A percentile compares a stretch with the other conserved stretches of the same genome.
Conservation (phyloP, 2,888 invertebrate genomes). For the Glyphotaelius pellucidus region DNA sequence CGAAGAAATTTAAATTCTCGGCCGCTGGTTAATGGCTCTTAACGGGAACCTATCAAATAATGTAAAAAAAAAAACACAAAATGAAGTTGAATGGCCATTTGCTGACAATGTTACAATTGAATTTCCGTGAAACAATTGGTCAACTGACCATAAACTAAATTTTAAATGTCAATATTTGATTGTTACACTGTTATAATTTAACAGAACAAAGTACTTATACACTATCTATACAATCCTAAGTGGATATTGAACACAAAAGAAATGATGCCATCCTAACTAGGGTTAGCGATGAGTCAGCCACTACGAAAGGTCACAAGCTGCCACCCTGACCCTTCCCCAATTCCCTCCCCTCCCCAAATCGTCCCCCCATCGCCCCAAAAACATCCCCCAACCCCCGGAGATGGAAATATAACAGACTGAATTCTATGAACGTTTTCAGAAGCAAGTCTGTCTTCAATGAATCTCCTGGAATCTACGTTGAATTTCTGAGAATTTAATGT, state of each 20-base stretch:
- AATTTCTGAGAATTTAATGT: not conserved
- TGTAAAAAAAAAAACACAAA: no score
- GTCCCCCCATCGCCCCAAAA: not conserved
- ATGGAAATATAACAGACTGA: not conserved
- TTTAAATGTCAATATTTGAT: not conserved
- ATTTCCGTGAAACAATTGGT: no score
- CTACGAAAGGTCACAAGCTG: not conserved
- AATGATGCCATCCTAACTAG: not conserved
- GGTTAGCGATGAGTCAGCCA: constrained; percentile 2
- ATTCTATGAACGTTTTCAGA: not conserved
- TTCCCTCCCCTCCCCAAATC: not conserved
- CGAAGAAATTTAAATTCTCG: no score
- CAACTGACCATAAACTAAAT: no score
- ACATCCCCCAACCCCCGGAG: not conserved
- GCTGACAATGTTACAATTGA: no score
- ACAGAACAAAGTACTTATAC: not conserved
- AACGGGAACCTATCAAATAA: no score
- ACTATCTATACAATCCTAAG: not conserved
- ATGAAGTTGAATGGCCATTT: no score
- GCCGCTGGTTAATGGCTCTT: no score
- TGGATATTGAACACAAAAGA: not conserved
- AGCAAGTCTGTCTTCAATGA: not conserved
- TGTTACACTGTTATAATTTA: not conserved
- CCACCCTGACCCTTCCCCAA: not conserved
- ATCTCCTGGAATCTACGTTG: not conserved